A percentile compares a stretch with the other conserved stretches of the same genome.
Conservation (phyloP, 1,140 invertebrate species). For the Laupala kohalensis region DNA sequence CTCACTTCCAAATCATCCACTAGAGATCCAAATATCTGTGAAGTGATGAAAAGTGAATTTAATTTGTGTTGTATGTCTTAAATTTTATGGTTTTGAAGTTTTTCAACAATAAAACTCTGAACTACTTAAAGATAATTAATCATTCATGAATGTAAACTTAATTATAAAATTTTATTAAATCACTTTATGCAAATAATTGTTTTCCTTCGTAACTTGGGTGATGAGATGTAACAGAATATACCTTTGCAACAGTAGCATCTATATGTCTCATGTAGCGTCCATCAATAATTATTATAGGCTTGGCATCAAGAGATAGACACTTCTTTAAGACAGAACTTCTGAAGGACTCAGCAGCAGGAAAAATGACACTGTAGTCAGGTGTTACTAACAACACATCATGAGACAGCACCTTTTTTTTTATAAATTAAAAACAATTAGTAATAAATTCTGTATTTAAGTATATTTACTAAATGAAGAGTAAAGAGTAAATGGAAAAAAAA, state of each 20-base stretch:
- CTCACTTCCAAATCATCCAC: slow-evolving; percentile 24
- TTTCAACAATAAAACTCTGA: not conserved
- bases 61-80: not conserved
- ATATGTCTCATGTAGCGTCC: slow-evolving; percentile 43
- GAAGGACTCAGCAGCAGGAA: slow-evolving; percentile 50
- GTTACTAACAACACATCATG: slow-evolving; percentile 33
- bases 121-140: not conserved
- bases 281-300: slow-evolving; percentile 39
- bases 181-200: not conserved
- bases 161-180: not conserved
- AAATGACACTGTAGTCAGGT: slow-evolving; percentile 46
- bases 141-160: not conserved
- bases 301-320: slow-evolving; percentile 9
- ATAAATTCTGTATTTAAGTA: too few relatives aligned
- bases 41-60: too few relatives aligned
- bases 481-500: too few relatives aligned
- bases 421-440: too few relatives aligned
- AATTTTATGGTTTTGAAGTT: not conserved
- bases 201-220: not conserved
- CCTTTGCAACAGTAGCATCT: slow-evolving; percentile 48
- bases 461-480: too few relatives aligned
- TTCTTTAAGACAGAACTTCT: slow-evolving; percentile 32
- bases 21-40: slow-evolving; percentile 27
- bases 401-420: slow-evolving; percentile 19
- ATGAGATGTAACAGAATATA: slow-evolving; percentile 18